Base-by-base conservation (phyloP, 2,888 invertebrate genomes). In the Neelides folsomi region DNA sequence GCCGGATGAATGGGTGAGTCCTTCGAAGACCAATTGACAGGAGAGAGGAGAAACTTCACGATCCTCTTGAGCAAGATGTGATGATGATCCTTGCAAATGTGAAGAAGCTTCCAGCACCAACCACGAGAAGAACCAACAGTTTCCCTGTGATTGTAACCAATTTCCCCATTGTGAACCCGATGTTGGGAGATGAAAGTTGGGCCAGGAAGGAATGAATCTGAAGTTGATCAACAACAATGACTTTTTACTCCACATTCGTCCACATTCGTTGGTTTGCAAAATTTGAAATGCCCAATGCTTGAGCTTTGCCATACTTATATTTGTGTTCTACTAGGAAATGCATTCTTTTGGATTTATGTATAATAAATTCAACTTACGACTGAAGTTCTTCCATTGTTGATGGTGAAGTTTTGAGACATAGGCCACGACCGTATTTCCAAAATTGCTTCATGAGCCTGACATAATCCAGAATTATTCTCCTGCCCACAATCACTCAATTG, bases 151-250 rank as follows among this genome's bases (percentile, higher is more conserved):
- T 61, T 19, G 57, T 59, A 13, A 46, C 53, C 27, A 61, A 47
- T 58, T 60, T 61, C 39, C 58, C 55, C 13, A 63, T 49, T 13
- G 59, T 60, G 35, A 63, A 60, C 35, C 61, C 63, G 44, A 57
- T 60, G n/a, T 44, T 56, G 18, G 56, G 57, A 19, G 49, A 48
- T 12, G 59, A 57, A 34, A 63, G 53, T 54, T 63, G 63, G 12
- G 55, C 57, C n/a, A 60, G 49, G 48, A 63, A 63, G 5, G 63
- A 59, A 45, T 61, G 60, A 51, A 63, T 60, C 63, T 63, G 41
- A 34, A 51, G 47, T 1, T 38, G 15, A 41, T 18, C 16, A 37
- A n/a, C 36, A 51, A 37, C 8, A 20, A 15, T 41, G 16, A 49
- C 13, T 10, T 27, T 27, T 27, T 27, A 27, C 27, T 27, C 27